Evolutionary conservation across 92 coral and sea anemone species (phyloP).

Genomic region (Phymanthus crucifer): DNA sequence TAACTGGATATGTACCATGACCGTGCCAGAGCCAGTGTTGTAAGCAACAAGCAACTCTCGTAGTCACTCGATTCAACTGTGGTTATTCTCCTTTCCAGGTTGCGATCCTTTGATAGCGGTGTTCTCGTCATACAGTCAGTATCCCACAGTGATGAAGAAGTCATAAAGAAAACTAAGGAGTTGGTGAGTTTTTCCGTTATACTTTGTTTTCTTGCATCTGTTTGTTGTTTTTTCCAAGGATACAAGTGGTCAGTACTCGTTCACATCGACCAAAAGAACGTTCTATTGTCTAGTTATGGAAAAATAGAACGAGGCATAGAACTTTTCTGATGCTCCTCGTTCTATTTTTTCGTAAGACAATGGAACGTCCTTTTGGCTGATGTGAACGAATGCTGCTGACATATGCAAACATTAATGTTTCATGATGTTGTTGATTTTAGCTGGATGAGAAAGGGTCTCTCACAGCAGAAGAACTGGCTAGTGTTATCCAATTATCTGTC

Average conservation of each 20-base stretch:
- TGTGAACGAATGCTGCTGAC: too few species aligned
- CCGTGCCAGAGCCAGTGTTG: too few species aligned
- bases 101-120: conserved; percentile 94
- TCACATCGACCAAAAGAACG: too few species aligned
- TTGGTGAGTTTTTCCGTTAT: conserved; percentile 40
- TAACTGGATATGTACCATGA: too few species aligned
- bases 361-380: too few species aligned
- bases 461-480: conserved; percentile 91
- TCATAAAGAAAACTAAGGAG: conserved; percentile 72
- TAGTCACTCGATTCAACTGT: not conserved
- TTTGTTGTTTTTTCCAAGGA: not conserved
- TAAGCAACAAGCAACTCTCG: not conserved
- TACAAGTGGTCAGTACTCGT: too few species aligned
- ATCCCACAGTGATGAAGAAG: conserved; percentile 94
- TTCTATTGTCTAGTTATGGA: too few species aligned
- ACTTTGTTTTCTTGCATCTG: not conserved
- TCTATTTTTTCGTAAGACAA: too few species aligned
- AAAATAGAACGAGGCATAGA: too few species aligned
- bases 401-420: too few species aligned
- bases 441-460: conserved; percentile 77
- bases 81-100: conserved; percentile 45
- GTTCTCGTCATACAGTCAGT: conserved; percentile 90
- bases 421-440: too few species aligned
- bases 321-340: too few species aligned
- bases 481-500: conserved; percentile 71